phyloP scores from a whole-genome alignment of 2,888 invertebrate species.

The Cryptus viduatorius region DNA sequence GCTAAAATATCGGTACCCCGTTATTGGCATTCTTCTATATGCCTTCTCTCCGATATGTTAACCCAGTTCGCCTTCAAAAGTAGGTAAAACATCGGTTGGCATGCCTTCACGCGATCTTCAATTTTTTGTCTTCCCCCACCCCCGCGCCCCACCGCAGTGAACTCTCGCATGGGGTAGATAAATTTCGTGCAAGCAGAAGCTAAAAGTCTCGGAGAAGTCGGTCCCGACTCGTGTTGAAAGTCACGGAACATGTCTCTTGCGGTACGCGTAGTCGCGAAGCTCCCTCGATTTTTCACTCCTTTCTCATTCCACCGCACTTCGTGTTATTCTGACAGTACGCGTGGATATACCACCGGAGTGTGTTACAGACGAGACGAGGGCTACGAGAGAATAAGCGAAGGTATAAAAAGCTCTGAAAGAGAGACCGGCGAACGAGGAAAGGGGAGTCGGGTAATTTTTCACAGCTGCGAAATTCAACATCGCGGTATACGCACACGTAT shows the following conservation, averaged over 20 bases:
- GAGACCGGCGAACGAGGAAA: not conserved
- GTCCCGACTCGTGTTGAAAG: conserved; percentile 27
- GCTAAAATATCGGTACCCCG: not conserved
- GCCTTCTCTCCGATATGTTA: not conserved
- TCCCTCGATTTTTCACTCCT: conserved; percentile 44
- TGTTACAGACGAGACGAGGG: conserved; percentile 27
- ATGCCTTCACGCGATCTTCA: conserved; percentile 32
- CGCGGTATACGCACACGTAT: conserved; percentile 3
- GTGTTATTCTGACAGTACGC: conserved; percentile 11
- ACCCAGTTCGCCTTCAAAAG: conserved; percentile 14
- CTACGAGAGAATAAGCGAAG: conserved; percentile 32
- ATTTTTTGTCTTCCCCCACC: conserved; percentile 21
- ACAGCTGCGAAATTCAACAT: conserved; percentile 44
- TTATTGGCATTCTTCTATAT: conserved; percentile 8
- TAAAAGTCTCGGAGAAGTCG: conserved; percentile 23
- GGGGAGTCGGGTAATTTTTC: conserved; percentile 35
- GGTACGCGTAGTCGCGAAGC: conserved; percentile 24
- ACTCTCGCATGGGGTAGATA: conserved; percentile 20
- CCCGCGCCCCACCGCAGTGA: not conserved
- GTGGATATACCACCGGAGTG: conserved; percentile 30
- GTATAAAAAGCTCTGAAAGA: conserved; percentile 27
- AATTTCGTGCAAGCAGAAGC: conserved; percentile 40
- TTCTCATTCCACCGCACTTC: conserved; percentile 13
- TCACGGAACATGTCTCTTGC: conserved; percentile 18
- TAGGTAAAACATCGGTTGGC: conserved; percentile 18